Evolutionary conservation across 2,113 vertebrate genomes (phyloP).

Genomic region (Bagarius yarrelli): DNA sequence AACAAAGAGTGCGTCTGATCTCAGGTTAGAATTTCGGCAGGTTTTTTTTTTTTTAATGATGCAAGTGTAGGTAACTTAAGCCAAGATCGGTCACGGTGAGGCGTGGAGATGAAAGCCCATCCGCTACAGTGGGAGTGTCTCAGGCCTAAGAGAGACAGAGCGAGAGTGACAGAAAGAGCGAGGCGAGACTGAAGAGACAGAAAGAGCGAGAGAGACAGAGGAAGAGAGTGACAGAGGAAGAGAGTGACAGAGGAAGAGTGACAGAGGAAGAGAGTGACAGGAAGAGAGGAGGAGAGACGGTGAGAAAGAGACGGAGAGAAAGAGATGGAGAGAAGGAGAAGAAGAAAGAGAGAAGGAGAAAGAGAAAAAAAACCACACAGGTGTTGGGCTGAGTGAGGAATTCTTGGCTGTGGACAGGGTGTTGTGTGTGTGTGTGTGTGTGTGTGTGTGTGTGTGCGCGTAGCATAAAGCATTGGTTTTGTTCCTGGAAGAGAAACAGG

Average conservation of each 20-base stretch:
- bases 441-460: constrained; percentile 39
- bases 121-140: constrained; percentile 18
- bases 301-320: background rate
- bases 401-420: constrained; percentile 56
- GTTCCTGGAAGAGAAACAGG: constrained; percentile 75
- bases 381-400: constrained; percentile 51
- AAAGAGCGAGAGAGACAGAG: background rate
- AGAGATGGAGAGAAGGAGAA: background rate
- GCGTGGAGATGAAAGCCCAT: constrained; percentile 49
- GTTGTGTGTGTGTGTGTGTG: constrained; percentile 40
- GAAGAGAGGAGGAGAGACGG: constrained; percentile 35
- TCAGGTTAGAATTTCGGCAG: constrained; percentile 65
- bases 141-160: constrained; percentile 41
- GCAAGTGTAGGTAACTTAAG: constrained; percentile 73
- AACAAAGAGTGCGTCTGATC: constrained; percentile 71
- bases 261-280: constrained; percentile 54
- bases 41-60: constrained; percentile 62
- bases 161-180: constrained; percentile 45
- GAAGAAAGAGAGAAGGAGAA: constrained; percentile 53
- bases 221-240: no score
- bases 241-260: background rate
- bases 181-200: constrained; percentile 51
- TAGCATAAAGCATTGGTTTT: constrained; percentile 68
- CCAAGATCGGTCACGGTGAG: constrained; percentile 55
- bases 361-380: constrained; percentile 35